Evolutionary conservation across 2,797 vertebrate species (phyloP).

Genomic region (Anguilla anguilla): DNA sequence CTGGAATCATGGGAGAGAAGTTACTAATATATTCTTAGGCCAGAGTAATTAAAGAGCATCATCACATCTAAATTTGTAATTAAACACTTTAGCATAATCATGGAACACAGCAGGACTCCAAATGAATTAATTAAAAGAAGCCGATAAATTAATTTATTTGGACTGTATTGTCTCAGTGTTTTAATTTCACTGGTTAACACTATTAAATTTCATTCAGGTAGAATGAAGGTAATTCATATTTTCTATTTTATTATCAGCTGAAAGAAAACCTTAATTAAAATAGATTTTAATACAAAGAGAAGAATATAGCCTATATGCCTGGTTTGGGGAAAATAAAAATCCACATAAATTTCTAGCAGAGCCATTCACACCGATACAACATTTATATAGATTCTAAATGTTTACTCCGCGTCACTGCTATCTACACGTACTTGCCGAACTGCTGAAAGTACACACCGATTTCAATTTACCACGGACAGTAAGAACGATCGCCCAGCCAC

Average conservation of each 20-base stretch:
- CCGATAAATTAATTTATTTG: conserved; percentile 76
- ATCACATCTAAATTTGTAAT: conserved; percentile 92
- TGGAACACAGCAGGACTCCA: conserved; percentile 85
- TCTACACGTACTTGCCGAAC: background rate
- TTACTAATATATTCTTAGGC: conserved; percentile 69
- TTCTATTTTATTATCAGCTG: conserved; percentile 30
- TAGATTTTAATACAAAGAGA: background rate
- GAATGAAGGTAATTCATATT: conserved; percentile 24
- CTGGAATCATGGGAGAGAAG: conserved; percentile 69
- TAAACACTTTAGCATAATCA: conserved; percentile 90
- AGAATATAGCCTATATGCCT: too few relatives aligned
- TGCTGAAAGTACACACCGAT: background rate
- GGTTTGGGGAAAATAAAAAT: background rate
- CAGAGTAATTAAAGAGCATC: conserved; percentile 87
- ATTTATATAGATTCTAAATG: background rate
- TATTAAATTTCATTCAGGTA: conserved; percentile 25
- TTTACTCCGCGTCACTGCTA: background rate
- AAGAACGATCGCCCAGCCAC: background rate
- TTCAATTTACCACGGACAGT: background rate
- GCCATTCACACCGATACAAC: background rate
- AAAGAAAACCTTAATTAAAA: background rate
- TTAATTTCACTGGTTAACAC: conserved; percentile 34
- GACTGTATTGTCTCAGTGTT: conserved; percentile 68
- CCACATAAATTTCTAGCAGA: background rate
- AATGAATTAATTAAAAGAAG: conserved; percentile 84